A percentile compares a stretch with the other conserved stretches of the same genome.
Conservation (phyloP, 2,888 invertebrate species). For the Cheilosia grossa region DNA sequence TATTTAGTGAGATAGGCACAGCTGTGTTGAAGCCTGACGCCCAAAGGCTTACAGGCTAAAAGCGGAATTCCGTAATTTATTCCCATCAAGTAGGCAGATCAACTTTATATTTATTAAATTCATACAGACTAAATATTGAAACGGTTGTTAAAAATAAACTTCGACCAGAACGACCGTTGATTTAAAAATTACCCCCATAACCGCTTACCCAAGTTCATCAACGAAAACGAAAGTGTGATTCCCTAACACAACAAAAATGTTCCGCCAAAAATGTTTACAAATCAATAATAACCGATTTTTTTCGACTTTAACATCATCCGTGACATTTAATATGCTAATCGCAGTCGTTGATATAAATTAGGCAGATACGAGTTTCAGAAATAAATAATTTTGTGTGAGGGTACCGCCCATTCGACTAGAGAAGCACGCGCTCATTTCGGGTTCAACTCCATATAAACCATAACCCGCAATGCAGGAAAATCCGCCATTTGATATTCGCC, state of each 20-base stretch:
- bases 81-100: no score
- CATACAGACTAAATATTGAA: no score
- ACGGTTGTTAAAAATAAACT: no score
- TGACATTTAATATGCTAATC: slow-evolving; percentile 50
- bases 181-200: not conserved
- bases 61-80: no score
- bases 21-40: no score
- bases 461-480: no score
- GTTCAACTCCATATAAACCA: no score
- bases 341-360: not conserved
- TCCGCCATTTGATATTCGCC: no score
- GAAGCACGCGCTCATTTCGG: no score
- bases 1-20: no score
- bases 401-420: not conserved
- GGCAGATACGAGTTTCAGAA: slow-evolving; percentile 17
- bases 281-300: not conserved
- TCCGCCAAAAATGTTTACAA: not conserved
- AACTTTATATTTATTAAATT: no score
- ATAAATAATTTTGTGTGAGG: not conserved
- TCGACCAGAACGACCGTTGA: not conserved
- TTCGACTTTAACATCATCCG: slow-evolving; percentile 12
- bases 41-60: no score
- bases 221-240: slow-evolving; percentile 20
- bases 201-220: slow-evolving; percentile 4
- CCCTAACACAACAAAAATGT: not conserved